Conservation (phyloP, 2,888 invertebrate species). For the Lathronympha strigana region DNA sequence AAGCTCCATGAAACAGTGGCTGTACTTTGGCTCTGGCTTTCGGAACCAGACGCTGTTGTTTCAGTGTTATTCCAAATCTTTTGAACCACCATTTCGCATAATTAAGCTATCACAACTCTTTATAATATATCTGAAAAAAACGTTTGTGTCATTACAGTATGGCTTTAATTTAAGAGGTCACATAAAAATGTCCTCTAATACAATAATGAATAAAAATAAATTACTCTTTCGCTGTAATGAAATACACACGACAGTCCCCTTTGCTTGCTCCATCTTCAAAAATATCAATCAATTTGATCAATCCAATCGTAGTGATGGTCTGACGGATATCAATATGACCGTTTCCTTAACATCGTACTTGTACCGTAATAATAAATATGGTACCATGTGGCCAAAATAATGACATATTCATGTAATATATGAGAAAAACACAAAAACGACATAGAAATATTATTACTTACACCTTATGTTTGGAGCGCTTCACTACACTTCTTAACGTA, state of each 20-base stretch:
- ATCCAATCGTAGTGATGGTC: constrained; percentile 14
- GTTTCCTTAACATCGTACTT: not conserved
- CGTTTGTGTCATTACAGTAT: not conserved
- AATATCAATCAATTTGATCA: constrained; percentile 28
- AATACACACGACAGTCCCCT: constrained; percentile 7
- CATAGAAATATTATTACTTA: no score
- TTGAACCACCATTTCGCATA: constrained; percentile 78
- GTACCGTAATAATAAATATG: constrained; percentile 19
- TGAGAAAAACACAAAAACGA: no score
- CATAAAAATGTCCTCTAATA: not conserved
- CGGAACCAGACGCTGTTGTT: constrained; percentile 59
- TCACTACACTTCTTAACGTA: no score
- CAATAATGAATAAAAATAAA: constrained; percentile 19
- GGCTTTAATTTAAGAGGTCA: constrained; percentile 27
- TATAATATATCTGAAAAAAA: constrained; percentile 18
- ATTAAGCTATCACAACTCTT: constrained; percentile 42
- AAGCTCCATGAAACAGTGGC: constrained; percentile 69
- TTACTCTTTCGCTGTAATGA: constrained; percentile 19
- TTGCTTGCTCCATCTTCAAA: constrained; percentile 33
- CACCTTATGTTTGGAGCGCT: no score
- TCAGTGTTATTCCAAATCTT: constrained; percentile 72
- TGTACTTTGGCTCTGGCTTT: constrained; percentile 51
- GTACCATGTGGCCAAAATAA: not conserved
- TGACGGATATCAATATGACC: constrained; percentile 7
- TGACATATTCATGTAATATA: not conserved